Conservation (phyloP, 1,140 invertebrate species). For the Nasonia giraulti region DNA sequence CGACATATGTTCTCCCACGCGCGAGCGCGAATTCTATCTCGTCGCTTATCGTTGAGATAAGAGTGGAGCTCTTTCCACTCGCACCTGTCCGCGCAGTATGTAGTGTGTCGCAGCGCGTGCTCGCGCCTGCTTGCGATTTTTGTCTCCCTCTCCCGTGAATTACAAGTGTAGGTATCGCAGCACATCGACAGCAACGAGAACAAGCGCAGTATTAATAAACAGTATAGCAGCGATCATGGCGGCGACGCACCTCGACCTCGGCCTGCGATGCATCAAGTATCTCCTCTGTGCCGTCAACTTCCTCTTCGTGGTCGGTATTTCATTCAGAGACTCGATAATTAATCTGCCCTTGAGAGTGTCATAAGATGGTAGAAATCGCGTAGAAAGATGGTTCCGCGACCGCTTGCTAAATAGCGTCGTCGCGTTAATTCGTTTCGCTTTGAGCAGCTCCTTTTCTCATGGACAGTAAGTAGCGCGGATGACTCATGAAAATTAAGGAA, state of each 20-base stretch:
- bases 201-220: background rate
- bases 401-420: too few species aligned
- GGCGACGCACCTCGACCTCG: constrained; percentile 77
- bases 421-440: too few species aligned
- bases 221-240: constrained; percentile 66
- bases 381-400: too few species aligned
- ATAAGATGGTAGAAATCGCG: too few species aligned
- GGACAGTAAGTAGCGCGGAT: too few species aligned
- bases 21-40: background rate
- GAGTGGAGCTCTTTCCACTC: background rate
- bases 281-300: constrained; percentile 88
- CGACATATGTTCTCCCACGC: too few species aligned
- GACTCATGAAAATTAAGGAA: too few species aligned
- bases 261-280: constrained; percentile 88
- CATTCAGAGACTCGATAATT: background rate
- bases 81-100: constrained; percentile 1
- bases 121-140: background rate
- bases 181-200: background rate
- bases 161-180: background rate
- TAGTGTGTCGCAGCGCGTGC: constrained; percentile 23
- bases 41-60: background rate
- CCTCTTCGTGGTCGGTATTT: constrained; percentile 87
- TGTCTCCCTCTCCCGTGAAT: background rate
- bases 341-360: too few species aligned
- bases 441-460: too few species aligned